Evolutionary conservation across 1,140 invertebrate species (phyloP).

Genomic region (Caenorhabditis brenneri): DNA sequence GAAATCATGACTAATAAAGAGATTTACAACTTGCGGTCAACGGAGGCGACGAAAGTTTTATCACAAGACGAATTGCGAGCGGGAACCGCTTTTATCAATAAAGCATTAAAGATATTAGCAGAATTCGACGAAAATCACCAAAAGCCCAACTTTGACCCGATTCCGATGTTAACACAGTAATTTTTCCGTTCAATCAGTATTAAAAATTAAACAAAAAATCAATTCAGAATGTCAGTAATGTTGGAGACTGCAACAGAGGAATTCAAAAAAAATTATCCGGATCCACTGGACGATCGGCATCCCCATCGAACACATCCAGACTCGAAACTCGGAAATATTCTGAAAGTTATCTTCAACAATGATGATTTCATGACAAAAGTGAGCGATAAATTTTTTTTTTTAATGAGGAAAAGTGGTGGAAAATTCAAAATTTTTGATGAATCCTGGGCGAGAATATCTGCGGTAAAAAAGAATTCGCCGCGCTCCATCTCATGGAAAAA

Average conservation of each 20-base stretch:
- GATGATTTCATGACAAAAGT: slow-evolving; percentile 91
- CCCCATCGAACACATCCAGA: slow-evolving; percentile 87
- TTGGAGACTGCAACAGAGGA: slow-evolving; percentile 77
- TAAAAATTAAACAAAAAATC: neutral
- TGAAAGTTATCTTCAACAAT: slow-evolving; percentile 91
- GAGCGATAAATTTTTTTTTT: slow-evolving; percentile 51
- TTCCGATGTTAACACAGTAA: neutral
- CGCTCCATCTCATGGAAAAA: too few relatives aligned
- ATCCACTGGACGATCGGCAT: slow-evolving; percentile 95
- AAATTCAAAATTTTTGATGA: too few relatives aligned
- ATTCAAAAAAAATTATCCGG: slow-evolving; percentile 92
- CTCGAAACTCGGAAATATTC: slow-evolving; percentile 84
- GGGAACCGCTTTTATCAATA: neutral
- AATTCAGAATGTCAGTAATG: slow-evolving; percentile 64
- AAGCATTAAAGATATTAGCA: neutral
- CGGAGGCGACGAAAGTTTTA: neutral
- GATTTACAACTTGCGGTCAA: neutral
- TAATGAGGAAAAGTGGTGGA: too few relatives aligned
- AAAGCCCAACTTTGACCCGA: neutral
- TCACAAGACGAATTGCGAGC: neutral
- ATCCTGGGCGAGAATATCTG: too few relatives aligned
- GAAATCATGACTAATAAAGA: neutral
- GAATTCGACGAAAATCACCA: neutral
- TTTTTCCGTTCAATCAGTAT: too few relatives aligned
- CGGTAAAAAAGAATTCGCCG: too few relatives aligned